Evolutionary conservation across 2,113 vertebrate species (phyloP), one percentile per base, ranked within the genome.

Genomic region (Gobiocypris rarus): DNA sequence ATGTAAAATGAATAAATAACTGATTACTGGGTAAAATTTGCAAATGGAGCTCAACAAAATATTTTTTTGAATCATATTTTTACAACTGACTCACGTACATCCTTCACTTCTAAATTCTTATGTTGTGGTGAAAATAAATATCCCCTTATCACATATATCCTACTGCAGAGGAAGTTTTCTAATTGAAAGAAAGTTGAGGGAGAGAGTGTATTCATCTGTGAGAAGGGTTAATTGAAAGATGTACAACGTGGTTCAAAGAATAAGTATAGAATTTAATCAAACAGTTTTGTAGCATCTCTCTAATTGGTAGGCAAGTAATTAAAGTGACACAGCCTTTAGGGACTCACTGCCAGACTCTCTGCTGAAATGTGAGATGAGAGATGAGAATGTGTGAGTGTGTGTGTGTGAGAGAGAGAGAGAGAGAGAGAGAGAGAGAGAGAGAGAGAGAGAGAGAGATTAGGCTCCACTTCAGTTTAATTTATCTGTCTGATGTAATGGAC

Each of bases 251-350:
- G 28, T 81, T 71, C 76, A 76, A 14, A 54, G 28, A 59, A 70
- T 43, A 59, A 43, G n/a, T 52, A 59, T 54, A 71, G 77, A 69
- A 43, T 86, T 81, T 76, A 86, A 86, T 88, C 85, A 84, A 82
- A 59, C 71, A 43, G 84, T 59, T 83, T 80, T 75, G 73, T 71
- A 45, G 82, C 83, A 78, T 88, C 77, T 77, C 63, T 83, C 65
- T 85, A 84, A 88, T 84, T 41, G 83, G 82, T 52, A 14, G 14
- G 82, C 59, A 86, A 73, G 83, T 84, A 86, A 88, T 78, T 86
- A 84, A 84, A 83, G 77, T 84, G 77, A 52, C 82, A 82, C 59
- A 19, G 54, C 63, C 71, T 84, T 43, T 52, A 54, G 82, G 52
- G 84, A 88, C 31, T 83, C 13, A 26, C 61, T 74, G 48, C 45